Percentiles rank a stretch among this genome's conserved stretches.
Evolutionary conservation across 2,113 vertebrate species (phyloP).

Genomic region (Chauna torquata): DNA sequence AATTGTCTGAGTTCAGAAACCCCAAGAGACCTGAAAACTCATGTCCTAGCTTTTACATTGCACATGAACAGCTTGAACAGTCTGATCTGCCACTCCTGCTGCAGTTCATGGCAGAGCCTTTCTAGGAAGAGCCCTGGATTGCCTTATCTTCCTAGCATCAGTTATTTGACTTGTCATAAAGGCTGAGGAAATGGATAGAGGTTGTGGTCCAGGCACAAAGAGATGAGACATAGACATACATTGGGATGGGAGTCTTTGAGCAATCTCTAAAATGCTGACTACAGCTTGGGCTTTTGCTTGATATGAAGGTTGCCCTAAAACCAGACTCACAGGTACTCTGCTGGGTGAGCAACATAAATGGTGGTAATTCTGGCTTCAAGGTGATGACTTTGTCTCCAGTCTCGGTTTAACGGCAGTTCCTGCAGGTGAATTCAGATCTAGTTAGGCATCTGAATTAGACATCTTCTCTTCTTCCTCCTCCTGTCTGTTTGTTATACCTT

Average conservation of each 20-base stretch:
- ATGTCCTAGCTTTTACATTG: background rate
- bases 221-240: background rate
- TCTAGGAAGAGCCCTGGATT: background rate
- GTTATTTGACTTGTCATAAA: background rate
- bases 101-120: background rate
- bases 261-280: slow-evolving; percentile 25
- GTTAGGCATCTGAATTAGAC: background rate
- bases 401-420: background rate
- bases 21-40: background rate
- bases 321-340: background rate
- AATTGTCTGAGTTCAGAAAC: background rate
- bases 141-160: background rate
- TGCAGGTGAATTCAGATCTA: background rate
- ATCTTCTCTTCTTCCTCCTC: background rate
- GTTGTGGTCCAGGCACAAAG: background rate
- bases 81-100: background rate
- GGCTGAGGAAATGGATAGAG: background rate
- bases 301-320: background rate
- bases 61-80: background rate
- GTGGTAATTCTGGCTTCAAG: background rate
- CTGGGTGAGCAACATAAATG: background rate
- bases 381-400: background rate
- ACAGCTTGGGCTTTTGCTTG: background rate
- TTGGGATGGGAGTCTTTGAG: background rate
- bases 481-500: background rate